Percentiles rank a stretch among this genome's conserved stretches.
Evolutionary conservation across 1,140 invertebrate species (phyloP).

Genomic region (Venturia canescens): DNA sequence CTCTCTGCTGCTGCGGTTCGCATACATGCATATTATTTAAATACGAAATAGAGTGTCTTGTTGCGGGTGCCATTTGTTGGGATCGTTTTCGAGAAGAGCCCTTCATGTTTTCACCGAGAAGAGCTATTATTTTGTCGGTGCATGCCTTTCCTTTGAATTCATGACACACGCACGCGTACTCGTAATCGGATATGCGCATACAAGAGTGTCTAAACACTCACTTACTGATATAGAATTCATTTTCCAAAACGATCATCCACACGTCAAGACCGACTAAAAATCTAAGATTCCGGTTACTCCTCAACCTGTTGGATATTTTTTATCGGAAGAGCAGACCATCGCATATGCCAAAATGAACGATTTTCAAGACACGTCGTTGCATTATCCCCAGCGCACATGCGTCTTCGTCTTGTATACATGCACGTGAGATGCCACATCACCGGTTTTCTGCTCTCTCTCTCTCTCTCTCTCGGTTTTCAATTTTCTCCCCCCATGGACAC

Average conservation of each 20-base stretch:
- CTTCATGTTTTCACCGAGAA: background rate
- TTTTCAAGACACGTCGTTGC: background rate
- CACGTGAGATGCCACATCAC: background rate
- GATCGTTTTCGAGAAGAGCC: conserved; percentile 11
- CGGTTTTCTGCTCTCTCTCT: too few relatives aligned
- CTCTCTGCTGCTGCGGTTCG: background rate
- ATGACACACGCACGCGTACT: too few relatives aligned
- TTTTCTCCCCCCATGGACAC: conserved; percentile 51
- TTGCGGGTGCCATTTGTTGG: conserved; percentile 17
- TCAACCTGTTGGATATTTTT: too few relatives aligned
- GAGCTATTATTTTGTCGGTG: conserved; percentile 15
- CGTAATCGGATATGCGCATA: background rate
- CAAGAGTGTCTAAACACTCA: background rate
- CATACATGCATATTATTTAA: conserved; percentile 46
- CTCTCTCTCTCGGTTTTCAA: conserved; percentile 55
- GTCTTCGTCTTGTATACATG: background rate
- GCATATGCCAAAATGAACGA: too few relatives aligned
- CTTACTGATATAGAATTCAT: too few relatives aligned
- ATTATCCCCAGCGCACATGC: background rate
- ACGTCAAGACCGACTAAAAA: too few relatives aligned
- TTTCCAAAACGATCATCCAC: too few relatives aligned
- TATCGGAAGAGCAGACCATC: too few relatives aligned
- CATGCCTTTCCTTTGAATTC: conserved; percentile 30
- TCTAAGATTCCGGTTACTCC: too few relatives aligned
- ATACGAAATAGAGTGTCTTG: conserved; percentile 27